Base-by-base conservation (phyloP, 2,797 vertebrate genomes). In the Gymnothorax javanicus region DNA sequence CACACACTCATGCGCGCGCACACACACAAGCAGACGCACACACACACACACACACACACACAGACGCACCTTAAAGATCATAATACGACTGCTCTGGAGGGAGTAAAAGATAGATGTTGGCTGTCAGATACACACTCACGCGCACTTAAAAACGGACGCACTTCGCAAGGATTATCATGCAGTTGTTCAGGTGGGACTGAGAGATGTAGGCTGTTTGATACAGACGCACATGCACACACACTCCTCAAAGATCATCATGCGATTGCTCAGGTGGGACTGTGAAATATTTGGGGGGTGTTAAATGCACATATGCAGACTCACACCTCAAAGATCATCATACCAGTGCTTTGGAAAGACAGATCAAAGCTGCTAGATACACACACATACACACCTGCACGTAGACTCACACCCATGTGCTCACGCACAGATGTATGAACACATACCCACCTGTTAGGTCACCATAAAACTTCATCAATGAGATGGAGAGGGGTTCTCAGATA, bases 361-460 rank as follows among this genome's bases (percentile, higher is more conserved):
- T 43, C 33, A 43, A 43, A 43, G 33, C 33, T 43, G 33, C 33
- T 43, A 43, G 69, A 54, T 43, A 20, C n/a, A 75, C 75, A 83
- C 84, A 87, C 33, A 95, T 95, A 95, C 87, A 96, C 96, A 0
- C 59, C 59, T 11, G 82, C n/a, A 56, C 43, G 77, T 43, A 58
- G 5, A 67, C 27, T 85, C 33, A 71, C 27, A 75, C 59, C 59
- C 59, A 6, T 60, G 17, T 7, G 17, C 59, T 17, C 58, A 69
- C 8, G 4, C 12, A 6, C 59, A 54, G 7, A 59, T 23, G 50
- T 71, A 54, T 33, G 12, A 17, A 75, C 75, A 83, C 84, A 87
- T 33, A 95, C 96, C 95, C 87, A 96, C 96, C 0, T 60, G n/a
- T n/a, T n/a, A 60, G 9, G 9, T 2, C 4, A 60, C 59, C 17